These are phyloP conservation scores for Geococcyx californianus DNA, from an alignment of 2,113 vertebrate genomes.

Conservation along the genomic window DNA sequence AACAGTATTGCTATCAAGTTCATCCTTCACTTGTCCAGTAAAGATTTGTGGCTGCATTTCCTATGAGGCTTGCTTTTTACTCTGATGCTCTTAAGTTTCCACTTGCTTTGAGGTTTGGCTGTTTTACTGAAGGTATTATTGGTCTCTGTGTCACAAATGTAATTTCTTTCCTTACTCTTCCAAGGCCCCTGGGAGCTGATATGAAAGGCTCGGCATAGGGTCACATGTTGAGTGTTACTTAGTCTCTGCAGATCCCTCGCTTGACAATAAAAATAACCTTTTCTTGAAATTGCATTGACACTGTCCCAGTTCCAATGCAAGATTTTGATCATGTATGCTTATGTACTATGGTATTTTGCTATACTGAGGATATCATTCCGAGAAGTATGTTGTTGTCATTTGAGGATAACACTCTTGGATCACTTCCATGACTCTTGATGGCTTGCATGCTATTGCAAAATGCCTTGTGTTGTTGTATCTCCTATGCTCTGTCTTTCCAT, in stretches of 20 bases:
- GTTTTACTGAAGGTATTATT: not conserved
- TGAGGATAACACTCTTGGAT: constrained; percentile 44
- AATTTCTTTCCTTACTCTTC: not conserved
- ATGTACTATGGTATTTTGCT: not conserved
- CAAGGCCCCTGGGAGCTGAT: not conserved
- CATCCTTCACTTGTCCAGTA: not conserved
- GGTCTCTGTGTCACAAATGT: not conserved
- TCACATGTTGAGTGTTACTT: not conserved
- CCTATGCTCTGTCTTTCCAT: not conserved
- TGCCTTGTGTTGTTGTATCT: not conserved
- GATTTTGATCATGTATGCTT: not conserved
- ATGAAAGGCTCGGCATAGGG: not conserved
- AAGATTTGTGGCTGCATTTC: not conserved
- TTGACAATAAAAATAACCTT: not conserved
- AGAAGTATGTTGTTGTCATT: constrained; percentile 33
- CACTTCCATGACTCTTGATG: constrained; percentile 22
- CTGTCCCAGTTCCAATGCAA: not conserved
- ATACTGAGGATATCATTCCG: not conserved
- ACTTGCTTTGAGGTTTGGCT: not conserved
- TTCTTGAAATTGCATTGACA: not conserved
- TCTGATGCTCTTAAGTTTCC: not conserved
- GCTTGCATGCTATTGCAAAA: constrained; percentile 7
- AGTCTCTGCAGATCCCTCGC: not conserved
- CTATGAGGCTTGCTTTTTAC: not conserved
- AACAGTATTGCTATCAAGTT: not conserved